Evolutionary conservation across 23 tunicate genomes (phyloP), one percentile per base, ranked within the genome.

Genomic region (Pegea sp.): DNA sequence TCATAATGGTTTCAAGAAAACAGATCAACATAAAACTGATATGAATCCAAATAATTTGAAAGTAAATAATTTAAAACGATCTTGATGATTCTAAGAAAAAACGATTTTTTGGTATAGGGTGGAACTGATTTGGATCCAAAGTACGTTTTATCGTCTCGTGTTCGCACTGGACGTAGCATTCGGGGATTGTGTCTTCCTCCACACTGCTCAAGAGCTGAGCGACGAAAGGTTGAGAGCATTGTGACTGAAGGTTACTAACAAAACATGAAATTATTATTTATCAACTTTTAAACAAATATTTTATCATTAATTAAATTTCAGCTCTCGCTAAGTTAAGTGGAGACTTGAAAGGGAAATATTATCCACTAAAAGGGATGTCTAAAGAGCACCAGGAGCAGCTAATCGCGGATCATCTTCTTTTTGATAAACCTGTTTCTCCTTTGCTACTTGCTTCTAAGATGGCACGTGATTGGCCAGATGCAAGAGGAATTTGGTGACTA

Each of bases 391-490:
- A 84, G 58, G 86, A 84, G 1, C 76, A 84, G 52, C 76, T 84
- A 1, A 84, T 84, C 48, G 46, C 11, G 11, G 46, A 38, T 11
- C 46, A 67, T 43, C 67, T 87, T 74, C 68, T 87, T 1, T 87
- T 87, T 43, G 86, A 86, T 58, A 75, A 86, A 44, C 96, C 96
- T 29, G 96, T 74, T 23, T 86, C 96, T 22, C 86, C 96, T 13
- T 72, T 86, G 16, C 86, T 86, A 31, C 57, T 72, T 30, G 62
- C 89, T 8, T 67, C 96, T 0, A 86, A 86, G 5, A 74, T 74
- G 86, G 96, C 86, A 21, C 71, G 96, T 30, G 86, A 86, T 59
- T 86, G 96, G 96, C 96, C 96, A 24, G 96, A 86, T 49, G 96
- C 87, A 19, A 68, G 96, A 2, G 96, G n/a, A n/a, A n/a, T n/a